Evolutionary conservation across 2,888 invertebrate genomes (phyloP), one percentile per base, ranked within the genome.

Genomic region (Lathronympha strigana): DNA sequence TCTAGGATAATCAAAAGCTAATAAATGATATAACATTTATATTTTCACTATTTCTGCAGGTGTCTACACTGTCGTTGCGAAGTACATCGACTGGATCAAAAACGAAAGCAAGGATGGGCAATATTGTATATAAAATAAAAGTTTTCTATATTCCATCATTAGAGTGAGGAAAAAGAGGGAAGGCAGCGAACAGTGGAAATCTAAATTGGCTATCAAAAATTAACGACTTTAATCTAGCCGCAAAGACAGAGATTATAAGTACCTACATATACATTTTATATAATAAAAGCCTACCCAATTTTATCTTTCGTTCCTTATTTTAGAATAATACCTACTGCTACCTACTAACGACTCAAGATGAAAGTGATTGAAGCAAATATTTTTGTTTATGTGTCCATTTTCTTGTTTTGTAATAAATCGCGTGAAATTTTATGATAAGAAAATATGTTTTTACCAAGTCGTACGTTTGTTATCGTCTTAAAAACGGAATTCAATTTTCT

Each of bases 41-140:
- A 36, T 40, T 25, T 31, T 9, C 17, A 21, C 11, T 50, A 11
- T 40, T 53, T 36, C 23, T 33, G n/a, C 90, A 82, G 94, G 94
- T 63, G 91, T 94, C 38, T 94, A 94, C 73, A 94, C 94, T 0
- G 88, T 93, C 47, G 93, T 94, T 1, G 79, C 91, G 3, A 88
- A 93, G 72, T 94, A 92, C 73, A 72, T 90, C 38, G 72, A 79
- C 4, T 94, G 94, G 94, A 93, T 94, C 45, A 83, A 83, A 70
- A 73, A 86, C 67, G 80, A 91, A 69, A 89, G 89, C 17, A 60
- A 71, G 66, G 83, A 83, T 17, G 92, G 90, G 61, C 73, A 70
- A 23, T 92, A 86, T 75, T 93, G 93, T 76, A 68, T 89, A 90
- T 73, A 78, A 67, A 55, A 90, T 73, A 78, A 67, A 55, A 53